A percentile compares a stretch with the other conserved stretches of the same genome.
These are phyloP conservation scores for Mellilla xanthometata DNA, from an alignment of 2,888 invertebrate genomes.

Conservation along the genomic window DNA sequence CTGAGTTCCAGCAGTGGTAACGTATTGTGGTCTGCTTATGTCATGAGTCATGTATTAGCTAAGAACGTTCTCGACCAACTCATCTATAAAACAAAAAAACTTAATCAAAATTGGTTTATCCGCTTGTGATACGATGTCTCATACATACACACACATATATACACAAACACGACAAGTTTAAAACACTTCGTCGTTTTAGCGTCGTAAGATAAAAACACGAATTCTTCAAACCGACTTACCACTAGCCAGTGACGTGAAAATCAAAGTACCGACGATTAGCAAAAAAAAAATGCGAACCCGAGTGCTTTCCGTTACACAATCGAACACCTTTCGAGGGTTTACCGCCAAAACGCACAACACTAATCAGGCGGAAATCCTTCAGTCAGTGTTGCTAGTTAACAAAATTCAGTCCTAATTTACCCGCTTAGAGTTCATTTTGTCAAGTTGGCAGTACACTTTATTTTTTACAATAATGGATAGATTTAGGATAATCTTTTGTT, in stretches of 20 bases:
- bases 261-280: conserved; percentile 48
- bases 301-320: conserved; percentile 62
- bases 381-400: conserved; percentile 16
- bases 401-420: conserved; percentile 18
- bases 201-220: conserved; percentile 12
- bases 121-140: too few species aligned
- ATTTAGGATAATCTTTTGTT: conserved; percentile 77
- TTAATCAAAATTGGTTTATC: too few species aligned
- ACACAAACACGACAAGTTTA: too few species aligned
- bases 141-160: too few species aligned
- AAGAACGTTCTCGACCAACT: too few species aligned
- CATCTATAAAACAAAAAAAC: too few species aligned
- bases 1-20: too few species aligned
- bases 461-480: conserved; percentile 38
- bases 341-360: conserved; percentile 51
- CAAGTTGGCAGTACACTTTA: conserved; percentile 26
- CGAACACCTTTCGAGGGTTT: conserved; percentile 70
- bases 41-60: too few species aligned
- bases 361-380: conserved; percentile 57
- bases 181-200: too few species aligned
- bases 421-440: conserved; percentile 14
- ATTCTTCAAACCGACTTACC: conserved; percentile 28
- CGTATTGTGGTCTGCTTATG: too few species aligned
- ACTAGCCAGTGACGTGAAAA: conserved; percentile 52
- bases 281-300: conserved; percentile 30